Percentiles rank a stretch among this genome's conserved stretches.
Evolutionary conservation across 2,888 invertebrate genomes (phyloP).

Genomic region (Drosophila siamana): DNA sequence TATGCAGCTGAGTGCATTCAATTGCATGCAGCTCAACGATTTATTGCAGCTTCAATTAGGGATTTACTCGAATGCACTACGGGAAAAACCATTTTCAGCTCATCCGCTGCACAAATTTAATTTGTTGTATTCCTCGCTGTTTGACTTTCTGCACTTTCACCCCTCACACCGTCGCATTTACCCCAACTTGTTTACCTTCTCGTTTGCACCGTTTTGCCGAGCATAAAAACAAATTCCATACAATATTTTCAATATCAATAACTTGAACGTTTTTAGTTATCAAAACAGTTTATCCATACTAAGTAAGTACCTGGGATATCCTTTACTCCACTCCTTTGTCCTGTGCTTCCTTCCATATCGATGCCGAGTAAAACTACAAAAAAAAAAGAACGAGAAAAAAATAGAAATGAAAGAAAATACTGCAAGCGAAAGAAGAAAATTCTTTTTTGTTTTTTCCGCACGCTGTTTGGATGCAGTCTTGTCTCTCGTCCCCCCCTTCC

Average conservation of each 20-base stretch:
- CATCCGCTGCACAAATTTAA: slow-evolving; percentile 2
- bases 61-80: not conserved
- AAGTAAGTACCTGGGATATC: slow-evolving; percentile 56
- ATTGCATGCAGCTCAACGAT: too few species aligned
- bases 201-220: not conserved
- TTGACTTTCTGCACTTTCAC: not conserved
- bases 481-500: not conserved
- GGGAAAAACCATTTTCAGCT: not conserved
- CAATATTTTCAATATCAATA: slow-evolving; percentile 76
- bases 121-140: slow-evolving; percentile 2
- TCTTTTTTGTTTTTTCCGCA: slow-evolving; percentile 57
- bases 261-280: slow-evolving; percentile 70
- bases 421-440: slow-evolving; percentile 5
- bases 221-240: slow-evolving; percentile 42
- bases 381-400: slow-evolving; percentile 18
- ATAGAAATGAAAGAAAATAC: not conserved
- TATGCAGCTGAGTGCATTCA: too few species aligned
- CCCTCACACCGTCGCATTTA: too few species aligned
- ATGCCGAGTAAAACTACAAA: slow-evolving; percentile 56
- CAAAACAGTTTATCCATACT: slow-evolving; percentile 76
- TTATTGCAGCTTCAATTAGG: slow-evolving; percentile 5
- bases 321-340: not conserved
- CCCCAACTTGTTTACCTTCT: not conserved
- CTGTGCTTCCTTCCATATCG: not conserved
- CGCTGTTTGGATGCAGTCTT: slow-evolving; percentile 38